Conservation (phyloP, 2,888 invertebrate genomes). For the Hemithea aestivaria region DNA sequence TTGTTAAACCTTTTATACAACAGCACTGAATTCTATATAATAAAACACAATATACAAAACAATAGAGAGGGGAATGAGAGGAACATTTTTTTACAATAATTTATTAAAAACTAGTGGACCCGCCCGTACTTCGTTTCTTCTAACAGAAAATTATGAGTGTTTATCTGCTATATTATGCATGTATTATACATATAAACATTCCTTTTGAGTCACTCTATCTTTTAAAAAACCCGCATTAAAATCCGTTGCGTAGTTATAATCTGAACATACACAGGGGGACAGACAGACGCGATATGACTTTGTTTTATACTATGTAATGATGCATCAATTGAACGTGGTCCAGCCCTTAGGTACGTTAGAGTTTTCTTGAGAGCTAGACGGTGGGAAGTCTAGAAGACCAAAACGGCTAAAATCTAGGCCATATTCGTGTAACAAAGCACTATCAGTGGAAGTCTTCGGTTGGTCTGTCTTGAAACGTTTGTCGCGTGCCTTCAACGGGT, state of each 20-base stretch:
- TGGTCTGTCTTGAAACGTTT: conserved; percentile 53
- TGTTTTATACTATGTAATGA: no score
- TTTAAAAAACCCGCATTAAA: no score
- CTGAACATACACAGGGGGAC: no score
- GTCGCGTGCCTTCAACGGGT: conserved; percentile 62
- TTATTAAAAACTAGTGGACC: no score
- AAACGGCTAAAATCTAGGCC: conserved; percentile 83
- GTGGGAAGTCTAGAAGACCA: conserved; percentile 67
- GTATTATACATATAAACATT: no score
- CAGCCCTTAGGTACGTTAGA: conserved; percentile 59
- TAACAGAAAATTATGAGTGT: no score
- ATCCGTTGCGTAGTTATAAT: no score
- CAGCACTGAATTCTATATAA: conserved; percentile 34
- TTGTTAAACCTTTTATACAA: conserved; percentile 34
- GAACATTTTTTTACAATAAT: conserved; percentile 30
- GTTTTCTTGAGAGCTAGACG: conserved; percentile 42
- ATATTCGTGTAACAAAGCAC: conserved; percentile 85
- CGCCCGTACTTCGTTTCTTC: no score
- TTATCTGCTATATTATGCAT: no score
- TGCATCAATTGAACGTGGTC: conserved; percentile 72
- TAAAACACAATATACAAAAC: conserved; percentile 35
- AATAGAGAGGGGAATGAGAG: conserved; percentile 18
- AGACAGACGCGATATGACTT: no score
- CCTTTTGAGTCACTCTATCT: no score
- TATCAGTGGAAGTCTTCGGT: conserved; percentile 73